Base-by-base conservation (phyloP, 2,888 invertebrate genomes). In the Sarcophaga caerulescens region DNA sequence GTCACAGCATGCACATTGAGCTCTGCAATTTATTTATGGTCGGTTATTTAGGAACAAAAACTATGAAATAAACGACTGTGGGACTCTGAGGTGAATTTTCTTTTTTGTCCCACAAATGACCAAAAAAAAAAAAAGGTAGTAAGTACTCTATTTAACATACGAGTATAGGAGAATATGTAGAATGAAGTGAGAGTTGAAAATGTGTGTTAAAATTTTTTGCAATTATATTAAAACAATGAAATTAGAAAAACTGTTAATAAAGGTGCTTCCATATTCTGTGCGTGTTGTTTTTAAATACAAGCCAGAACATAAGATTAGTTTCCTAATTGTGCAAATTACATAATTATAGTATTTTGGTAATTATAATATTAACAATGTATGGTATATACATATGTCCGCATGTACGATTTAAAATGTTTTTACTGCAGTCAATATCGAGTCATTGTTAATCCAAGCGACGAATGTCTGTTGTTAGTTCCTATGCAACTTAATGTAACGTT, bases 1-100 rank as follows among this genome's bases (percentile, higher is more conserved):
- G 84, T 85, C 90, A 86, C 89, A 89, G 88, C 89, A 87, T 79
- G 83, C 66, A 77, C 66, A 77, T 60, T 21, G 45, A 45, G 44
- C 45, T 78, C 68, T 84, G 35, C 74, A 79, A 79, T 84, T 83
- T 84, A 80, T 80, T 80, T 69, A 76, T 75, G 68, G 71, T 75
- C 84, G 84, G 47, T 77, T 77, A 68, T 84, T 83, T 74, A 57
- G 17, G 25, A 78, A 69, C 63, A 52, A 79, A 78, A 73, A 69
- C 62, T 69, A 69, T 79, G 73, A 63, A 79, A 69, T 45, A 69
- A 63, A 65, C 35, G 8, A 79, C 63, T 79, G 78, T 63, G 62
- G 78, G 78, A 84, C 78, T 84, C 69, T 84, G 83, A 75, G 83
- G 83, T 84, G 52, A 83, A 74, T 74, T 74, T 69, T 52, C 45